Base-by-base conservation (phyloP, 2,113 vertebrate genomes). In the Muscicapa adusta region DNA sequence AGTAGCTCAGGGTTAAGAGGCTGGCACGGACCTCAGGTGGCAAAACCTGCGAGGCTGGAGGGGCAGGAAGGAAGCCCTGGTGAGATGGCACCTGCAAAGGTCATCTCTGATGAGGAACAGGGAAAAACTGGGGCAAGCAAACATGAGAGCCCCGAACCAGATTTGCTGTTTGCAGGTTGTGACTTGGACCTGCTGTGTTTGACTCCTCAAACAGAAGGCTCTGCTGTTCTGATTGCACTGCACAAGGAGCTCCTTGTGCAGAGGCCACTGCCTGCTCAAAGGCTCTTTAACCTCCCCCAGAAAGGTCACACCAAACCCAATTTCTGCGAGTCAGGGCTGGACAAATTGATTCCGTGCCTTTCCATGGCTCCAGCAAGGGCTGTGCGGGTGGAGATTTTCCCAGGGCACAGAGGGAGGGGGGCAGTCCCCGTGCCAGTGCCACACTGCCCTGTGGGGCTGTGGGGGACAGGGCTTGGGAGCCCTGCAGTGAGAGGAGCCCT, bases 281-380 rank as follows among this genome's bases (percentile, higher is more conserved):
- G 75, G 51, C 91, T 85, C 88, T 86, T 76, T 48, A 90, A 53
- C 88, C 94, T 34, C 25, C 4, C 74, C 16, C 14, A 34, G 58
- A 29, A 83, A 90, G 92, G 92, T 96, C 92, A 93, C 77, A 60
- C 45, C 77, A 73, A 77, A n/a, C 88, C 82, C 66, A 33, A 18
- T 74, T 91, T 68, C 91, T 92, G 71, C 8, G 12, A 94, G 75
- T 43, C 92, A 18, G 23, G 61, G 89, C 53, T 60, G 54, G 79
- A 62, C 67, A 86, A 90, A 88, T 31, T 2, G 29, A 50, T 90
- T 53, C 78, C 26, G 11, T 93, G 90, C 78, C 63, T 91, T 78
- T 56, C 56, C 5, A 0, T 16, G 79, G 11, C n/a, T 88, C 50
- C 58, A 57, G 47, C 79, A 42, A 6, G 43, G 57, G 33, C 40